Evolutionary conservation across 2,797 vertebrate genomes (phyloP).

Genomic region (Dendrocincla fuliginosa): DNA sequence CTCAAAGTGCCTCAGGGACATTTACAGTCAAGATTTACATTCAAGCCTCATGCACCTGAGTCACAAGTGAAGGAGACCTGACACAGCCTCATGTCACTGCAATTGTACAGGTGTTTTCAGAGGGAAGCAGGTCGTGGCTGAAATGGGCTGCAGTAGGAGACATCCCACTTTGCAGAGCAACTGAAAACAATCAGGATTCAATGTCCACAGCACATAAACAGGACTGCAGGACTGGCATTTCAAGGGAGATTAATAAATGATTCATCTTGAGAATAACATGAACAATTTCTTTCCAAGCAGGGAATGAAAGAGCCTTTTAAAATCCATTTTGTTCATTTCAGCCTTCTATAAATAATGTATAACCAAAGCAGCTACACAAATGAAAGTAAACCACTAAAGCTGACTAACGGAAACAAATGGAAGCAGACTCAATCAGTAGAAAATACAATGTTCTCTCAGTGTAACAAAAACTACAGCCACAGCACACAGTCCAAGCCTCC

Average conservation of each 20-base stretch:
- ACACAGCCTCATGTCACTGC: background rate
- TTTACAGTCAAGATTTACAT: background rate
- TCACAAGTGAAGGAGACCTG: background rate
- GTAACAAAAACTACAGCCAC: background rate
- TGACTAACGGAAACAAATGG: background rate
- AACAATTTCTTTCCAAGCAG: background rate
- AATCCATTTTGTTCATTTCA: background rate
- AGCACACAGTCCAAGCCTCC: background rate
- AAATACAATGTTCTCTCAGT: background rate
- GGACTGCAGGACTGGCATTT: background rate
- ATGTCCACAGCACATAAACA: background rate
- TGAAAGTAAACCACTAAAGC: background rate
- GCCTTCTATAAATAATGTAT: constrained; percentile 5
- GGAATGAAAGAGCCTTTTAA: background rate
- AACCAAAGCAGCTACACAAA: background rate
- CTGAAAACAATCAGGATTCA: background rate
- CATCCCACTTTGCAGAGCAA: background rate
- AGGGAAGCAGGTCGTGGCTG: background rate
- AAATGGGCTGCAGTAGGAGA: background rate
- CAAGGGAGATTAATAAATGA: background rate
- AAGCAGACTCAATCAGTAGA: background rate
- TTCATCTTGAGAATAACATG: background rate
- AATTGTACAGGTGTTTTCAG: background rate
- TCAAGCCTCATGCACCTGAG: background rate
- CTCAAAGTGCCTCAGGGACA: background rate